Evolutionary conservation across 2,797 vertebrate species (phyloP), one percentile per base, ranked within the genome.

Genomic region (Lithobates sylvaticus): DNA sequence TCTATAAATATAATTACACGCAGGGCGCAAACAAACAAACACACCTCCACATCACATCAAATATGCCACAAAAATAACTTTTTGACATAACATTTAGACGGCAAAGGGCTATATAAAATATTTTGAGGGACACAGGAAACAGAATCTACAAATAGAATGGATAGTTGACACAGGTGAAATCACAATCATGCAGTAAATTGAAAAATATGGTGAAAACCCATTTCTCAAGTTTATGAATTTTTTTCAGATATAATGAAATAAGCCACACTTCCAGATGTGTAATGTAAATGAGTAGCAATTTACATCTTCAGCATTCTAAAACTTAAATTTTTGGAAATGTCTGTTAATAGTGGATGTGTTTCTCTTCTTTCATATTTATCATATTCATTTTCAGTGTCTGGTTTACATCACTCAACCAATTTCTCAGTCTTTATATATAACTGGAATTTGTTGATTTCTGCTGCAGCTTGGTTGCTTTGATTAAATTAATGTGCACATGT

Each of bases 381-480:
- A 77, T 77, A 82, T 86, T 67, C 72, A 32, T 77, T 86, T 77
- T 83, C 15, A 44, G 75, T 86, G 64, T 82, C 85, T 86, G 85
- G 73, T 77, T 86, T 82, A n/a, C n/a, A 76, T 86, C 85, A 77
- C 71, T 86, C 85, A 86, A 72, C 79, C 68, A 83, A 67, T 86
- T 82, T 82, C 68, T 16, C 26, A 47, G 64, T 86, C 47, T 86
- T 74, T 86, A 86, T 83, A 82, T 83, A 86, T 70, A 86, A 65
- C 79, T 83, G 79, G 73, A 84, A 76, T 84, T 50, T 69, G 72
- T 84, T 76, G 73, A 50, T 76, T 39, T 76, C 81, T 61, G 27
- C 34, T 76, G 23, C 44, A 67, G 72, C 75, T 32, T 50, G 18
- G 67, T 64, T 72, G 72, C 79, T 82, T 67, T 82, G 85, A 86